phyloP scores from a whole-genome alignment of 2,888 invertebrate species.

The Meloe dianella region DNA sequence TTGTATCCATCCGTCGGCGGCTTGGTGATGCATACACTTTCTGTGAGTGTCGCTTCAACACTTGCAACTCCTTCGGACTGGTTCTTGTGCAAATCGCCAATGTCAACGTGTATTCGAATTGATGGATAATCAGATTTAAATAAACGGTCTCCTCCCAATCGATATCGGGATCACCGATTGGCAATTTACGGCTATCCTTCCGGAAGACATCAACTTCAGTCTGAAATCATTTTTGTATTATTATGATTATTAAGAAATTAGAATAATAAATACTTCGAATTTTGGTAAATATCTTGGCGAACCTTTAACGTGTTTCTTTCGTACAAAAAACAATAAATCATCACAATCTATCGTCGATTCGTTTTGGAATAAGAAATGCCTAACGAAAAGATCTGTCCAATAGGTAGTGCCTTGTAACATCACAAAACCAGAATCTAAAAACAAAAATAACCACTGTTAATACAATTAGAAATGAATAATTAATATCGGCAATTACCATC shows the following conservation, averaged over 20 bases:
- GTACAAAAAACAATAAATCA: conserved; percentile 94
- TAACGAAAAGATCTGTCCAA: conserved; percentile 94
- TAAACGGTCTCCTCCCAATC: conserved; percentile 99
- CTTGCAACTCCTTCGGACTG: conserved; percentile 96
- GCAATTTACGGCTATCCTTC: conserved; percentile 95
- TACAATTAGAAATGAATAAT: conserved; percentile 7
- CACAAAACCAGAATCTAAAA: conserved; percentile 85
- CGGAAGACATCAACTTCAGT: conserved; percentile 97
- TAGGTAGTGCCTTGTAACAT: conserved; percentile 91
- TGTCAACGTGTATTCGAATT: conserved; percentile 97
- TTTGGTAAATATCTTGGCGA: conserved; percentile 87
- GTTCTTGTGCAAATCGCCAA: conserved; percentile 98
- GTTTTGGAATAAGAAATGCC: conserved; percentile 91
- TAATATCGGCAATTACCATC: conserved; percentile 68
- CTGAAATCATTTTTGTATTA: conserved; percentile 60
- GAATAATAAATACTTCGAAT: conserved; percentile 77
- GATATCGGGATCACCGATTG: conserved; percentile 93
- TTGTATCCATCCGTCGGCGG: conserved; percentile 95
- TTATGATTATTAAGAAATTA: not conserved
- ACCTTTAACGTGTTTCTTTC: conserved; percentile 87
- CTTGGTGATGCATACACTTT: conserved; percentile 97
- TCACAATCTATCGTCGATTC: conserved; percentile 90
- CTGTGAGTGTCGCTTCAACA: conserved; percentile 88
- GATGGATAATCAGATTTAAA: conserved; percentile 96
- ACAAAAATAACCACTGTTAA: no score